phyloP scores from a whole-genome alignment of 1,140 invertebrate species.

The Saxidomus purpurata region DNA sequence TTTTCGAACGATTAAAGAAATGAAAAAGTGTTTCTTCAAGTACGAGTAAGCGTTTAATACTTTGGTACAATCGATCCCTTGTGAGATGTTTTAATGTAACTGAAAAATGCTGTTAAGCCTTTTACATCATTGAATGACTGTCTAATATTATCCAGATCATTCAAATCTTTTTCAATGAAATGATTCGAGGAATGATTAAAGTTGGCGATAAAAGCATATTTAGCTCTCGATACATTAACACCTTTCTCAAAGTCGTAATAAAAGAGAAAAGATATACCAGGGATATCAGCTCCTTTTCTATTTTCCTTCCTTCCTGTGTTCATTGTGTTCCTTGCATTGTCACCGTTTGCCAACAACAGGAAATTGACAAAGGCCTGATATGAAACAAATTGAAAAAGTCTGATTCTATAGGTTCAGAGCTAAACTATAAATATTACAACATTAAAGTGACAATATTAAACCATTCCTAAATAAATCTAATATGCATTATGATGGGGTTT shows the following conservation, averaged over 20 bases:
- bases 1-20: too few relatives aligned
- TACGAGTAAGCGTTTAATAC: too few relatives aligned
- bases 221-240: background rate
- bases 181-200: too few relatives aligned
- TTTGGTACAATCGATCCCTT: too few relatives aligned
- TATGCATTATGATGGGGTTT: too few relatives aligned
- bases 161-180: background rate
- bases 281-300: slow-evolving; percentile 8
- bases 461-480: too few relatives aligned
- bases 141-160: background rate
- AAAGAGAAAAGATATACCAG: background rate
- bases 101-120: too few relatives aligned
- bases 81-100: too few relatives aligned
- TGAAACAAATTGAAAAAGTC: background rate
- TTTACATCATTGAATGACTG: background rate
- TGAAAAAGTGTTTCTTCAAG: too few relatives aligned
- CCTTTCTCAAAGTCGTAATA: background rate
- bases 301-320: background rate
- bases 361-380: background rate
- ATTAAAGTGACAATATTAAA: background rate
- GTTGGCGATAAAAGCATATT: background rate
- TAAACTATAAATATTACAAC: background rate
- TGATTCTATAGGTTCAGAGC: background rate
- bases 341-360: background rate
- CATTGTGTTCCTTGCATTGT: background rate